Base-by-base conservation (phyloP, 2,797 vertebrate species). In the Pipistrellus nathusii region DNA sequence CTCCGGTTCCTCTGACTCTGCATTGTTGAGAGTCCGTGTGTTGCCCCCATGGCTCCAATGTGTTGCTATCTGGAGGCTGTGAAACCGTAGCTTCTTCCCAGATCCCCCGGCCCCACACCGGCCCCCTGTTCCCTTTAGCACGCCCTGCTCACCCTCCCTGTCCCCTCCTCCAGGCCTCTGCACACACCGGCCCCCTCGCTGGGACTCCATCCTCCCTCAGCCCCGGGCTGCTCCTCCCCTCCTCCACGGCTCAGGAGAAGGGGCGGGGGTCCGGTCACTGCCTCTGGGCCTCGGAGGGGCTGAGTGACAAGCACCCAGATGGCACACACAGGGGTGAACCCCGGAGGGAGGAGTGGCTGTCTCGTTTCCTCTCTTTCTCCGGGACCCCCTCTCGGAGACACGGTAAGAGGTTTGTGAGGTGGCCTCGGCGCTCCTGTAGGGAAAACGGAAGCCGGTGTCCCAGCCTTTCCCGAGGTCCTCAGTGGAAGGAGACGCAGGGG, bases 51-150 rank as follows among this genome's bases (percentile, higher is more conserved):
- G 27, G 64, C 48, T 66, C 57, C 27, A 64, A 21, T 38, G 51
- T 38, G 21, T 21, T 14, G 30, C 41, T 25, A 14, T 44, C 27
- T 13, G 27, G 6, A 3, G 55, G 25, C 53, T 41, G 3, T 66
- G 87, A 71, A 41, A 25, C 30, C 20, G 8, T 6, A 12, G 13
- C 72, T 41, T n/a, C 66, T 57, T 77, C 44, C n/a, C 27, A 15
- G 38, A 6, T 64, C 30, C 15, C 27, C 64, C 2, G 0, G 10
- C 7, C 20, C 17, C 23, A 27, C 1, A 1, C 0, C 0, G 30
- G 8, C 11, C 25, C 9, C 13, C 51, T 14, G 4, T 51, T 11
- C 6, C 62, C 18, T 12, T 59, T 7, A 11, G n/a, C 72, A 25
- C 1, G 1, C 59, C 25, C 25, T 57, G 44, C 38, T 27, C n/a